Evolutionary conservation across 2,113 vertebrate species (phyloP).

Genomic region (Engystomops pustulosus): DNA sequence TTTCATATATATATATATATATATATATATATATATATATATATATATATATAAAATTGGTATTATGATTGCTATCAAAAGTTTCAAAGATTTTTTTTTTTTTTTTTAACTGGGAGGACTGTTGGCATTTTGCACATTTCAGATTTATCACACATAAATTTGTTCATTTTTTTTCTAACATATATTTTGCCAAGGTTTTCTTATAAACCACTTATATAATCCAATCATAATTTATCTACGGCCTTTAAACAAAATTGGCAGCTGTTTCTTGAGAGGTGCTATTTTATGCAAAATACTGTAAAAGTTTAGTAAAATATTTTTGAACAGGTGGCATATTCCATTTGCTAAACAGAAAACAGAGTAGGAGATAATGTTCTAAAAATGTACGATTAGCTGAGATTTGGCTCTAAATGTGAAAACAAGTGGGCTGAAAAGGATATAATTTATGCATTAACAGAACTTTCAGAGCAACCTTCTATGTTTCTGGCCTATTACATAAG

Average conservation of each 20-base stretch:
- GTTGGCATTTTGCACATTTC: slow-evolving; percentile 33
- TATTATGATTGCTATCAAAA: neutral
- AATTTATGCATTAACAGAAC: slow-evolving; percentile 54
- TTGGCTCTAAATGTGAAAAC: slow-evolving; percentile 57
- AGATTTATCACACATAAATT: slow-evolving; percentile 9
- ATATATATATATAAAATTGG: no score
- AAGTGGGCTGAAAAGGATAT: slow-evolving; percentile 49
- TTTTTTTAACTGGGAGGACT: slow-evolving; percentile 9
- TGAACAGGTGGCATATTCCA: slow-evolving; percentile 59
- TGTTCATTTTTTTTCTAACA: slow-evolving; percentile 10
- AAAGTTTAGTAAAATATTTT: slow-evolving; percentile 59
- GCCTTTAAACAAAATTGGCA: slow-evolving; percentile 32
- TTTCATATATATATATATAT: no score
- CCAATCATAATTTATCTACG: slow-evolving; percentile 21
- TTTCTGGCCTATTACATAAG: slow-evolving; percentile 23
- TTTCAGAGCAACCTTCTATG: slow-evolving; percentile 44
- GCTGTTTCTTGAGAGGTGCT: slow-evolving; percentile 45
- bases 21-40: no score
- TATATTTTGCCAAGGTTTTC: slow-evolving; percentile 35
- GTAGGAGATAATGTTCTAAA: slow-evolving; percentile 60
- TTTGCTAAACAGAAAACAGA: slow-evolving; percentile 60
- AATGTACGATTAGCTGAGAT: slow-evolving; percentile 54
- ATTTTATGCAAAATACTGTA: slow-evolving; percentile 57
- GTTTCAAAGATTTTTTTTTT: neutral
- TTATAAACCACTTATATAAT: neutral